These are phyloP conservation scores for Rutilus rutilus DNA, from an alignment of 2,113 vertebrate genomes.

Conservation along the genomic window DNA sequence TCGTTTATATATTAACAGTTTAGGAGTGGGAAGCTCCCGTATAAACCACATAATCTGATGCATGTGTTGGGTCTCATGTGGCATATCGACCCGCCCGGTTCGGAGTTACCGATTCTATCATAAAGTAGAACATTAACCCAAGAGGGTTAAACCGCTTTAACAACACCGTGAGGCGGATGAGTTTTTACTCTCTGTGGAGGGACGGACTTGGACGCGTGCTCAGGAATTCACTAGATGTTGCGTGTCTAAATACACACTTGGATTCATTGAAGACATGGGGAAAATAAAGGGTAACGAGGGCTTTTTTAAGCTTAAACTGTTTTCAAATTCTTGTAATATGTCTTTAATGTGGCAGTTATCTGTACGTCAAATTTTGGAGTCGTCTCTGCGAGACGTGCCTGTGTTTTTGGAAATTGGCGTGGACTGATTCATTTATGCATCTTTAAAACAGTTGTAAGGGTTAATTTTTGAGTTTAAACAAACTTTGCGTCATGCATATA, in stretches of 20 bases:
- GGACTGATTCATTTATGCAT: neutral
- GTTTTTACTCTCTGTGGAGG: constrained; percentile 38
- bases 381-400: neutral
- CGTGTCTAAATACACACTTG: neutral
- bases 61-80: neutral
- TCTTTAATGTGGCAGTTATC: neutral
- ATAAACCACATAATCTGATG: constrained; percentile 2
- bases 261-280: constrained; percentile 55
- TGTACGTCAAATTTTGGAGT: neutral
- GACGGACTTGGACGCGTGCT: constrained; percentile 62
- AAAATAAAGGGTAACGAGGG: constrained; percentile 56
- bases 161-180: neutral
- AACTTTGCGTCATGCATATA: neutral
- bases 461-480: neutral
- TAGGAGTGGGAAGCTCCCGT: neutral
- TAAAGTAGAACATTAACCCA: constrained; percentile 70
- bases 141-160: constrained; percentile 33
- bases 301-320: neutral
- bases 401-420: neutral
- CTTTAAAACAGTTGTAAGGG: neutral
- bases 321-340: neutral
- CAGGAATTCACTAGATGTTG: constrained; percentile 4
- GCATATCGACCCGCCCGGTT: neutral
- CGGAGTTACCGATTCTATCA: neutral
- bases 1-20: constrained; percentile 16